Base-by-base conservation (phyloP, 1,140 invertebrate genomes). In the Drosophila repletoides region DNA sequence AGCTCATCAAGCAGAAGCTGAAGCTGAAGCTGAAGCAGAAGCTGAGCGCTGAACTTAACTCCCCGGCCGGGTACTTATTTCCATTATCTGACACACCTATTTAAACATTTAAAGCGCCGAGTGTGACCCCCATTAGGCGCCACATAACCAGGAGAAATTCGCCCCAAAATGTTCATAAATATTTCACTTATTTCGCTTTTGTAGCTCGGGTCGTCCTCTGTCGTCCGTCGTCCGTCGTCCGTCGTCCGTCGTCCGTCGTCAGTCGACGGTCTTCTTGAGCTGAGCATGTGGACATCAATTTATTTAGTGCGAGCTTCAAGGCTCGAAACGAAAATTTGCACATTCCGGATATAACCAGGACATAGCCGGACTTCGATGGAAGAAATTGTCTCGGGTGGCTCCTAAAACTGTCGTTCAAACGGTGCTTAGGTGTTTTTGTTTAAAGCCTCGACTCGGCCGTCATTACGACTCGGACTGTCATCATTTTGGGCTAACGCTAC, bases 51-150 rank as follows among this genome's bases (percentile, higher is more conserved):
- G n/a, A n/a, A n/a, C n/a, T n/a, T n/a, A n/a, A n/a, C n/a, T 76
- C 80, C 80, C 80, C 46, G 26, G 64, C 15, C 60, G 75, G 51
- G 67, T 76, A 72, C 80, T 84, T 84, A 86, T 86, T 86, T 86
- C 84, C 80, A 84, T 84, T 84, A 84, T 84, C 80, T 80, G 75
- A 69, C 80, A 84, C 80, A 84, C 75, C 80, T 84, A 86, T 84
- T 84, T 86, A 84, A 84, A 86, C 84, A 84, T 84, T 76, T 84
- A 84, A 84, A 66, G 66, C 80, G 73, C 59, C 75, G 77, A 80
- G 79, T 84, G 80, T 84, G 80, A 84, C 80, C 80, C 76, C 80
- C 80, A 84, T 84, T 84, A 84, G 80, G 75, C 61, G 33, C 59
- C 80, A 75, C 74, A 80, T 75, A 65, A 53, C 45, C 56, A 36